Base-by-base conservation (phyloP, 2,888 invertebrate genomes). In the Volucella inanis region DNA sequence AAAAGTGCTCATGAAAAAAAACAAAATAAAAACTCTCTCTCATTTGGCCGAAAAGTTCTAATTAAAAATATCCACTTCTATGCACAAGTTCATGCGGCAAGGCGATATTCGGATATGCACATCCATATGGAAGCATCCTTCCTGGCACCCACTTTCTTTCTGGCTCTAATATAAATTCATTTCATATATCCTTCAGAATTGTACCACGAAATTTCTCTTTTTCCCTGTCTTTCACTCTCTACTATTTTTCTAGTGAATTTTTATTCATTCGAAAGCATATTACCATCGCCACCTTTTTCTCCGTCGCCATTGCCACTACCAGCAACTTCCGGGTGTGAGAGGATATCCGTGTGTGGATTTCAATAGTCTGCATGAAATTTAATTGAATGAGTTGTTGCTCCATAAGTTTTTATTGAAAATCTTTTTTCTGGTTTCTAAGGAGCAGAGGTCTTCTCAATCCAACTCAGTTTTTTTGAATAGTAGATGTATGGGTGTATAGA, bases 51-150 rank as follows among this genome's bases (percentile, higher is more conserved):
- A 84, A 85, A 85, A 81, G 81, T 81, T 85, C 85, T 85, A 85
- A 85, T 85, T 85, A 85, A 85, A 85, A 85, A 85, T 85, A 81
- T 85, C 71, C 85, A 85, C 81, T 85, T 59, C 65, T 72, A 43
- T 81, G 81, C 80, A 72, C 84, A 84, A 75, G 70, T 45, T 41
- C 54, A 64, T 65, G 39, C 22, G 38, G 41, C 62, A 50, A 55
- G 31, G 31, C 6, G 31, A 31, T 31, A 71, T 71, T 65, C 54
- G 71, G 45, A 79, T 79, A 45, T 79, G 64, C 70, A 84, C 43
- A 74, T 67, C 67, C 78, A 82, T 71, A 75, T 75, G 68, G 57
- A 61, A 75, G 1, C 49, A 74, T 75, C 80, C 75, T 75, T 84
- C 79, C 75, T 68, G 70, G 47, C 3, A 22, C 65, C 50, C 59